Conservation (phyloP, 1,140 invertebrate species). For the Dermatophagoides farinae region DNA sequence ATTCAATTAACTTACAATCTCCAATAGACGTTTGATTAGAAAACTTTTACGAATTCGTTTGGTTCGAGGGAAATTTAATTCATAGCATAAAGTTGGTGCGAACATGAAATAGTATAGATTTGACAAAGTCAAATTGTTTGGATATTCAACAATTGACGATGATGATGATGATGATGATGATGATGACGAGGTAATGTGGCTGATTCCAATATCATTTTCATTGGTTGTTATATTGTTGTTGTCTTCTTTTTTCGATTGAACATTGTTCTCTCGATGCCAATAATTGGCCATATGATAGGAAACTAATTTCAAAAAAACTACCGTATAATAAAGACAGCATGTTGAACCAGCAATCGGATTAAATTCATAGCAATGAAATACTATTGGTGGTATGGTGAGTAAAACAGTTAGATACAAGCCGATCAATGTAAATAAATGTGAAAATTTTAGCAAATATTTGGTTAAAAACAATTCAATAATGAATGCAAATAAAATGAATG, state of each 20-base stretch:
- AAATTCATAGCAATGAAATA: constrained; percentile 22
- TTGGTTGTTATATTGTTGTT: background rate
- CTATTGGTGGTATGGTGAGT: constrained; percentile 4
- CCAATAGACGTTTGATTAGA: constrained; percentile 30
- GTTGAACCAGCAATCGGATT: constrained; percentile 64
- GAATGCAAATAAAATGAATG: constrained; percentile 13
- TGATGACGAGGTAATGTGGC: background rate
- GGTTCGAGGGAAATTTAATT: constrained; percentile 87
- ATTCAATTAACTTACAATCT: constrained; percentile 27
- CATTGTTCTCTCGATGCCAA: constrained; percentile 47
- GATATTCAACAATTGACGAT: constrained; percentile 23
- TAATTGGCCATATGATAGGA: constrained; percentile 90
- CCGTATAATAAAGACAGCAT: constrained; percentile 63
- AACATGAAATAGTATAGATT: constrained; percentile 84
- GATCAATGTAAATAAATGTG: too few species aligned
- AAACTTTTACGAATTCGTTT: constrained; percentile 53
- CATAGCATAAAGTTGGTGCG: constrained; percentile 92
- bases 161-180: background rate
- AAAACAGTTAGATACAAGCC: background rate
- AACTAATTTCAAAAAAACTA: constrained; percentile 83
- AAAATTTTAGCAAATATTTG: too few species aligned
- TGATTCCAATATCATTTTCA: background rate
- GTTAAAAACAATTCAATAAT: constrained; percentile 12
- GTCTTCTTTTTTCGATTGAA: background rate
- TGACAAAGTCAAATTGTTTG: constrained; percentile 28